Conservation (phyloP, 2,797 vertebrate genomes). For the Gallinago stenura region DNA sequence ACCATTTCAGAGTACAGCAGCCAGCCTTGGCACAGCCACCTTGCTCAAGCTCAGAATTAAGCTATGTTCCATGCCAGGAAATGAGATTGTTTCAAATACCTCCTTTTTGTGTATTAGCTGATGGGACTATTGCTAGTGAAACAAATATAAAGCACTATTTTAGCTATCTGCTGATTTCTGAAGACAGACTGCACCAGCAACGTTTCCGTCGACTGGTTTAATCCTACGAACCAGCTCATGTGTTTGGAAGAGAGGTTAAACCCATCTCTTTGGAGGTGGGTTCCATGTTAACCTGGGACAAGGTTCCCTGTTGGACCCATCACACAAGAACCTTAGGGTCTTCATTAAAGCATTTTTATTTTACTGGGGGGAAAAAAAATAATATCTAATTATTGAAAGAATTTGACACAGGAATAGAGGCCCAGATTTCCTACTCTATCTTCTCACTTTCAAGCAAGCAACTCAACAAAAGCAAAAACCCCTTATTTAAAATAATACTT, state of each 20-base stretch:
- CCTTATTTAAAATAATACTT: neutral
- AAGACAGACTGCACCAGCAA: neutral
- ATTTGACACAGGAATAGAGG: neutral
- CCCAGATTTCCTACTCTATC: neutral
- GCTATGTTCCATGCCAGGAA: accelerated
- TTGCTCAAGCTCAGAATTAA: accelerated
- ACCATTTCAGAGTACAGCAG: neutral
- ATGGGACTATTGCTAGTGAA: neutral
- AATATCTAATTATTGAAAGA: neutral
- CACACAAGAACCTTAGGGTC: neutral
- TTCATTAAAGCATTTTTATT: neutral
- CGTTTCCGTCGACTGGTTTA: neutral
- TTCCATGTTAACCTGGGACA: no score
- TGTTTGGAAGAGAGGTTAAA: neutral
- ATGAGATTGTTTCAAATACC: neutral
- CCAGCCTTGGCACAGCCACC: neutral
- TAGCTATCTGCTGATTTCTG: neutral
- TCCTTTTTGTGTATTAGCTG: neutral
- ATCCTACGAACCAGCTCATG: accelerated
- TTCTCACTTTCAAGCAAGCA: neutral
- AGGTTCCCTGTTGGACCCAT: neutral
- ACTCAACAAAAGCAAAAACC: neutral
- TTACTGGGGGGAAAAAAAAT: neutral
- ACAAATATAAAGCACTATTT: neutral
- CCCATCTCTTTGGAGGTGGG: neutral